Base-by-base conservation (phyloP, 2,888 invertebrate species). In the Altica lythri region DNA sequence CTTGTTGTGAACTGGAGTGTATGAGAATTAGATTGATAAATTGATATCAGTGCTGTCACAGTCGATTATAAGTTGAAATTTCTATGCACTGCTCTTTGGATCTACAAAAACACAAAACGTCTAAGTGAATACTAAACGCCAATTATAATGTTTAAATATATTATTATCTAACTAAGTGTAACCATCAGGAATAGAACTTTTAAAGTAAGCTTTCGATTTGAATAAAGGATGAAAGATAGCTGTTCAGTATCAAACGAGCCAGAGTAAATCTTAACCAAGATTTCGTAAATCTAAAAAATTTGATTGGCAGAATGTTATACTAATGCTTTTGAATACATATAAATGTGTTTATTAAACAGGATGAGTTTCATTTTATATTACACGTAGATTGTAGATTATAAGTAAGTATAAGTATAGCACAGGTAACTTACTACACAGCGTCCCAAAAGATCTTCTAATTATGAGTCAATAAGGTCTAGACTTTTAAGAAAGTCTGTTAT, bases 1-100 rank as follows among this genome's bases (percentile, higher is more conserved):
- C 45, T 53, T 57, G 52, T 27, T 59, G 63, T 63, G 62, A 66
- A 66, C 44, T 64, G 60, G 61, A 66, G 64, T 64, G 63, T 61
- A 65, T 59, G 57, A 63, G 63, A 63, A 66, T 65, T 61, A 63
- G 65, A 65, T 65, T 64, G 60, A 64, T 61, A 61, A 62, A 58
- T 58, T 66, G 65, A 63, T 67, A 67, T 62, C 60, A 57, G 60
- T 51, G 58, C 53, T 62, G 64, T 62, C 64, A 59, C 49, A 57
- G 49, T 32, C 55, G 57, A 64, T 64, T 64, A 62, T 2, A 18
- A 38, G 10, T 27, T 47, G 27, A 29, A 27, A 47, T 38, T 37
- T 47, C 18, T 27, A 58, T 57, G 55, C 29, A 35, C 34, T 16
- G 18, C 17, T 46, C 35, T 45, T 29, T 12, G 27, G 30, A 46